A percentile compares a stretch with the other conserved stretches of the same genome.
Evolutionary conservation across 2,888 invertebrate species (phyloP).

Genomic region (Patella pellucida): DNA sequence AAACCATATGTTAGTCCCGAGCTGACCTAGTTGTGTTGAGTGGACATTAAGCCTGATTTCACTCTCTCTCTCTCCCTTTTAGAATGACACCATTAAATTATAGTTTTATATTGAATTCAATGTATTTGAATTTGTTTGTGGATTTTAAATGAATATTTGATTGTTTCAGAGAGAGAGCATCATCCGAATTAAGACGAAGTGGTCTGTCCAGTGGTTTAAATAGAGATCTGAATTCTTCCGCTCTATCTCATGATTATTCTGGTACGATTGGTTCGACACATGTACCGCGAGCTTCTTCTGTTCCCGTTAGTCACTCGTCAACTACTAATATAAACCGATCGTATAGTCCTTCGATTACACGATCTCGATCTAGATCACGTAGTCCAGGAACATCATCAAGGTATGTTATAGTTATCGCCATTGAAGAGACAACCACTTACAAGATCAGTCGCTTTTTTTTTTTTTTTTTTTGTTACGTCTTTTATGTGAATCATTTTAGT

Average conservation of each 20-base stretch:
- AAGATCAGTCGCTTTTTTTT: too few species aligned
- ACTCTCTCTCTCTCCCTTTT: too few species aligned
- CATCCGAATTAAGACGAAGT: conserved; percentile 67
- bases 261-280: conserved; percentile 20
- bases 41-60: too few species aligned
- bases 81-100: not conserved
- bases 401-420: too few species aligned
- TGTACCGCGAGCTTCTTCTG: conserved; percentile 16
- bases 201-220: too few species aligned
- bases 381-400: conserved; percentile 15
- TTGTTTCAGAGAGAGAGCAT: conserved; percentile 65
- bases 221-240: conserved; percentile 25
- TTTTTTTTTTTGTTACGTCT: too few species aligned
- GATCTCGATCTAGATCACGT: conserved; percentile 40
- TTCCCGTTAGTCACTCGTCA: not conserved
- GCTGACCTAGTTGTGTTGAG: too few species aligned
- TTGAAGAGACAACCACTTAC: too few species aligned
- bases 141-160: conserved; percentile 9
- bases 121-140: too few species aligned
- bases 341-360: conserved; percentile 34
- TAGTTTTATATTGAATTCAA: not conserved
- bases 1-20: too few species aligned
- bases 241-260: conserved; percentile 32
- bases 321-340: conserved; percentile 19
- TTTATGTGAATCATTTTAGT: too few species aligned